These are phyloP conservation scores for Pinctada fucata DNA, from an alignment of 2,888 invertebrate genomes.

Conservation along the genomic window DNA sequence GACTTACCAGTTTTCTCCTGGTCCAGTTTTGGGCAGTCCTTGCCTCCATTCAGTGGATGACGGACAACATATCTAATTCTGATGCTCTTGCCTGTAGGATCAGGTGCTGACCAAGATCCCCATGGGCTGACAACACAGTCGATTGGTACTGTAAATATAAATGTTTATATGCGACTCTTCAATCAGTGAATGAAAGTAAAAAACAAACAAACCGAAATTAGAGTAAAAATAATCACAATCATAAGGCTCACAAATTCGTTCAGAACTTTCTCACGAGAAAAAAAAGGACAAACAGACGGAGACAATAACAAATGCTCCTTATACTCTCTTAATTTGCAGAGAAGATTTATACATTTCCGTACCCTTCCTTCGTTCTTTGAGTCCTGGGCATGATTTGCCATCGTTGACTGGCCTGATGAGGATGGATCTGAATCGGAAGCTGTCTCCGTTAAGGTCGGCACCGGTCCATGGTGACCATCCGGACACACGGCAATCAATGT, in stretches of 20 bases:
- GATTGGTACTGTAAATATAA: constrained; percentile 1
- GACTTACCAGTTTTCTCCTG: not conserved
- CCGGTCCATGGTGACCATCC: constrained; percentile 12
- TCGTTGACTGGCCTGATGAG: not conserved
- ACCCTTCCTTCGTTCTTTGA: constrained; percentile 11
- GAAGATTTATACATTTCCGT: not conserved
- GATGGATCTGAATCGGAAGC: constrained; percentile 5
- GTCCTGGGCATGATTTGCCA: constrained; percentile 15
- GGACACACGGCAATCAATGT: constrained; percentile 15
- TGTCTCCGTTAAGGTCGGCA: constrained; percentile 9
- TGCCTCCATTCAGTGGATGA: constrained; percentile 16
- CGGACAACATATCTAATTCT: not conserved
- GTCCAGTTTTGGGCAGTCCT: constrained; percentile 4
- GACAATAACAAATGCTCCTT: too few species aligned
- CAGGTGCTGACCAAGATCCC: constrained; percentile 3
- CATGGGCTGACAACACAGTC: constrained; percentile 22
- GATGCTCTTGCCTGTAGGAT: not conserved
- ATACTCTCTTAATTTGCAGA: not conserved
- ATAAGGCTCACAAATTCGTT: too few species aligned
- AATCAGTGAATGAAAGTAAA: not conserved
- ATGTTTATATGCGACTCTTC: not conserved
- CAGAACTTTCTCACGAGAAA: too few species aligned
- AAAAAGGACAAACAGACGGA: too few species aligned
- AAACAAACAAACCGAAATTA: not conserved
- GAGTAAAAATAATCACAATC: not conserved